Conservation (phyloP, 2,797 vertebrate genomes). For the Saxicola maurus region DNA sequence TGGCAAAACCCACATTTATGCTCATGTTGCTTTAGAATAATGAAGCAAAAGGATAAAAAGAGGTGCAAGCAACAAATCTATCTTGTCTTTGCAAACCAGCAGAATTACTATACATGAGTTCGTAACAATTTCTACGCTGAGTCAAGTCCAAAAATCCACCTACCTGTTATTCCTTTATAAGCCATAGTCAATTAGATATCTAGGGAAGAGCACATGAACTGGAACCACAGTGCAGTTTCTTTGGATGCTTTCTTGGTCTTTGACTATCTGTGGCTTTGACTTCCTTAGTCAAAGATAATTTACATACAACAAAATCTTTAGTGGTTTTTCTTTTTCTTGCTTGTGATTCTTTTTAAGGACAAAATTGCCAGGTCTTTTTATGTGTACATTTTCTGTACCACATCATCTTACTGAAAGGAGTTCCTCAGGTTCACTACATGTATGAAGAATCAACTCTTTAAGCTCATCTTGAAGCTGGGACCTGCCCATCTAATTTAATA, state of each 20-base stretch:
- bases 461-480: not conserved
- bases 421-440: not conserved
- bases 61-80: not conserved
- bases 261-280: not conserved
- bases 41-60: not conserved
- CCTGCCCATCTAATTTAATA: not conserved
- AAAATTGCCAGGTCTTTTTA: not conserved
- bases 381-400: not conserved
- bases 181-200: not conserved
- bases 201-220: not conserved
- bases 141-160: not conserved
- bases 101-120: not conserved
- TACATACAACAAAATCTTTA: not conserved
- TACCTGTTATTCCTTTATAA: not conserved
- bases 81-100: not conserved
- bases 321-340: not conserved
- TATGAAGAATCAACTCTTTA: not conserved
- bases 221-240: not conserved
- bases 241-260: not conserved
- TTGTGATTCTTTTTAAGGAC: not conserved
- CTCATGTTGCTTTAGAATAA: not conserved
- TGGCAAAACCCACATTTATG: not conserved
- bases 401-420: not conserved
- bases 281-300: not conserved
- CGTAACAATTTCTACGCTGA: not conserved